Base-by-base conservation (phyloP, 2,113 vertebrate genomes). In the Cyanocitta stelleri region DNA sequence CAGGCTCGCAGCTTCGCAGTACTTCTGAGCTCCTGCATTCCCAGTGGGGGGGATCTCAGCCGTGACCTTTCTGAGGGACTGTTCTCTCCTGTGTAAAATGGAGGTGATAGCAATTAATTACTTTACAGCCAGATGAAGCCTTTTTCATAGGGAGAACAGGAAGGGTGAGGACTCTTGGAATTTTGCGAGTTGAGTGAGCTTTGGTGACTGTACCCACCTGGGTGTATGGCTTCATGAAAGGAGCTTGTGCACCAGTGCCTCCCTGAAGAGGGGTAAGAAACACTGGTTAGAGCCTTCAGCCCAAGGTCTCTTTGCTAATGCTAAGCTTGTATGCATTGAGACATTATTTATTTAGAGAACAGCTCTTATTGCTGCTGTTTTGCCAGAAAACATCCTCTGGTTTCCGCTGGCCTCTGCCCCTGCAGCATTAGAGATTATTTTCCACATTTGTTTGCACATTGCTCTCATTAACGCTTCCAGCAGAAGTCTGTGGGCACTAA, bases 361-460 rank as follows among this genome's bases (percentile, higher is more conserved):
- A 90, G 90, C 54, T 95, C 85, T 90, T 86, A 86, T 75, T 95
- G 87, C 90, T 77, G 75, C 90, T 92, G 67, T 97, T 97, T 96
- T 88, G 87, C 96, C 95, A 96, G 93, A 93, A 92, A 94, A 95
- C 92, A 94, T 94, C 93, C 73, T 88, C 85, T 84, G 82, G 87
- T 96, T 97, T 97, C 93, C 33, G 1, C 92, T 95, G 93, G 92
- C 62, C 83, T 90, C 59, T 85, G 83, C 90, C 88, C 56, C 88
- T 92, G 76, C 26, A 43, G 90, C 88, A 78, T 96, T 93, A 96
- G 95, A 87, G 92, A 96, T 95, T 74, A 96, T 94, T 94, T 97
- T 97, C 95, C 93, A 93, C 93, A 94, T 96, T 94, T 96, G 83
- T 95, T 96, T 96, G 92, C 68, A 83, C 80, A 67, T 89, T 96